phyloP scores from a whole-genome alignment of 2,888 invertebrate species.

The Melanotus villosus region DNA sequence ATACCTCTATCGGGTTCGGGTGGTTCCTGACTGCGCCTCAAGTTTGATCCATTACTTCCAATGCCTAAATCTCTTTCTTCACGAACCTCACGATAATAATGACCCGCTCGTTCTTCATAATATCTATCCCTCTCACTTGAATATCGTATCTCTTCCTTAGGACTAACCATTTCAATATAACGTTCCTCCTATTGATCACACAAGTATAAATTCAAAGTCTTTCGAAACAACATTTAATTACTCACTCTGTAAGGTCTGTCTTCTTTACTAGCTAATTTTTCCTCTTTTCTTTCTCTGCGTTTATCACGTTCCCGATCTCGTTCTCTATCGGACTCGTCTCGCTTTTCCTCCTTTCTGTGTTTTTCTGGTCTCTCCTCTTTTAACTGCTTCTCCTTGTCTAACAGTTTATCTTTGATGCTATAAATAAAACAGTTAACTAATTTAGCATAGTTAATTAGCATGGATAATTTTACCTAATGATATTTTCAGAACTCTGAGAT shows the following conservation, averaged over 20 bases:
- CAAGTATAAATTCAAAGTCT: not conserved
- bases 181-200: constrained; percentile 72
- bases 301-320: constrained; percentile 77
- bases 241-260: constrained; percentile 65
- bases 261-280: constrained; percentile 62
- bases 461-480: not conserved
- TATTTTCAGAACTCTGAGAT: constrained; percentile 3
- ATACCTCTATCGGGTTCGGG: constrained; percentile 76
- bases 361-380: constrained; percentile 70
- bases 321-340: constrained; percentile 69
- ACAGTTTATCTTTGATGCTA: constrained; percentile 59
- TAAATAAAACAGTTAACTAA: constrained; percentile 4
- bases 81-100: constrained; percentile 64
- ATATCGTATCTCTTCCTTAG: constrained; percentile 66
- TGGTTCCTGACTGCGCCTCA: constrained; percentile 72
- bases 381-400: constrained; percentile 65
- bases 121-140: constrained; percentile 71
- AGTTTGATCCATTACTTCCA: constrained; percentile 69
- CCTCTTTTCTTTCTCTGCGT: constrained; percentile 72
- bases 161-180: constrained; percentile 66
- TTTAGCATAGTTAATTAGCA: not conserved
- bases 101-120: constrained; percentile 66
- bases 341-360: constrained; percentile 71
- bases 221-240: constrained; percentile 16
- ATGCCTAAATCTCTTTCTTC: constrained; percentile 73